Conservation (phyloP, 2,113 vertebrate genomes). For the Gambusia holbrooki region DNA sequence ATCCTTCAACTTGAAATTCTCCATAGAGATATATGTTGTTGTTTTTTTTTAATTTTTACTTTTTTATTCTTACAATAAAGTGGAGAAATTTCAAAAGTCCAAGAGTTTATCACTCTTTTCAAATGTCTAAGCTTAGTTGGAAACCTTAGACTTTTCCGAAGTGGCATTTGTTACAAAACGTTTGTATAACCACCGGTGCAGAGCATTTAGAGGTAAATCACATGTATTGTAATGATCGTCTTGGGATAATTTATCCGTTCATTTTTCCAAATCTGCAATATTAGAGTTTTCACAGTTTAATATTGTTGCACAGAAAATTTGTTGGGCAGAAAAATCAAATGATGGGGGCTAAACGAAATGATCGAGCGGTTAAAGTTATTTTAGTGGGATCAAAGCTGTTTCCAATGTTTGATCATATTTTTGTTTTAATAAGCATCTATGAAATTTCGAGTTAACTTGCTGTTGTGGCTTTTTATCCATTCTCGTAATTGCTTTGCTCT, state of each 20-base stretch:
- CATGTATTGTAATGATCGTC: neutral
- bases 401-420: neutral
- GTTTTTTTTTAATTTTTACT: too few relatives aligned
- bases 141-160: too few relatives aligned
- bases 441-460: neutral
- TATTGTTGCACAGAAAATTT: neutral
- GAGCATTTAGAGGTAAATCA: neutral
- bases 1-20: too few relatives aligned
- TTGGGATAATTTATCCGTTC: neutral
- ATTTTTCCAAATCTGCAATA: neutral
- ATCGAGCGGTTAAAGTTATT: neutral
- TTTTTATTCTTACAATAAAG: too few relatives aligned
- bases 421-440: neutral
- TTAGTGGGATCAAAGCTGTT: slow-evolving; percentile 3
- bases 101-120: too few relatives aligned
- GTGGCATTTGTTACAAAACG: too few relatives aligned
- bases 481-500: neutral
- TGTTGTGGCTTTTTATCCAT: neutral
- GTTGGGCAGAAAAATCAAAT: neutral
- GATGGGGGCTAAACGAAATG: neutral
- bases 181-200: too few relatives aligned
- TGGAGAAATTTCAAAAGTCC: too few relatives aligned
- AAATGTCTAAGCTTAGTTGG: too few relatives aligned
- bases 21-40: too few relatives aligned
- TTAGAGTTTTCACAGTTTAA: neutral